Percentiles rank a stretch among this genome's conserved stretches.
Conservation (phyloP, 1,140 invertebrate genomes). For the Platorchestia sp. region DNA sequence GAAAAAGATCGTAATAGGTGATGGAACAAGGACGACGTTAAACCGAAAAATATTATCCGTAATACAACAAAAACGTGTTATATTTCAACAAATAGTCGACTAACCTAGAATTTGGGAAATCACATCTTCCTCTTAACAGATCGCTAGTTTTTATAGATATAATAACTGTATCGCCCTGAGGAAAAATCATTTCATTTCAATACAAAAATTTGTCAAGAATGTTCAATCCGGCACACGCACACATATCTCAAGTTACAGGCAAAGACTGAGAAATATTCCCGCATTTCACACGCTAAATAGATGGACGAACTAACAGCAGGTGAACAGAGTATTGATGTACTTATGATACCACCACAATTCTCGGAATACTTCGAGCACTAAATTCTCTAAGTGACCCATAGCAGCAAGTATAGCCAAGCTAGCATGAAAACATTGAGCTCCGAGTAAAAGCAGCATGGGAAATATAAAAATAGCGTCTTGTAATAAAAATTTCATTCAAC, state of each 20-base stretch:
- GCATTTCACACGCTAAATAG: not conserved
- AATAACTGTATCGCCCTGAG: no score
- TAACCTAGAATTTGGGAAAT: no score
- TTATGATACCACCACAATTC: not conserved
- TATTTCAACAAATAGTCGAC: no score
- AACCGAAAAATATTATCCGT: no score
- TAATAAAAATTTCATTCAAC: not conserved
- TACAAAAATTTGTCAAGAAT: not conserved
- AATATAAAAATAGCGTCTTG: not conserved
- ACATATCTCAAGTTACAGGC: not conserved
- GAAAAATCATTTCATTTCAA: no score
- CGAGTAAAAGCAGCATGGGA: not conserved
- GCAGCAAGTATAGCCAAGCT: not conserved
- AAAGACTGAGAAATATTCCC: not conserved
- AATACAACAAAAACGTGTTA: no score
- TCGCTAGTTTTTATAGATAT: no score
- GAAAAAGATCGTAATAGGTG: no score
- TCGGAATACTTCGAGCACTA: not conserved
- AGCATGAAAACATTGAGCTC: not conserved
- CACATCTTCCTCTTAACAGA: no score
- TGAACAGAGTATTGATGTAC: not conserved
- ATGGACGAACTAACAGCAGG: not conserved
- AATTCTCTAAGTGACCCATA: not conserved
- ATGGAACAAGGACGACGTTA: no score
- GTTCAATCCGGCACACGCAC: not conserved